Conservation (phyloP, 2,888 invertebrate genomes). For the Agrotis exclamationis region DNA sequence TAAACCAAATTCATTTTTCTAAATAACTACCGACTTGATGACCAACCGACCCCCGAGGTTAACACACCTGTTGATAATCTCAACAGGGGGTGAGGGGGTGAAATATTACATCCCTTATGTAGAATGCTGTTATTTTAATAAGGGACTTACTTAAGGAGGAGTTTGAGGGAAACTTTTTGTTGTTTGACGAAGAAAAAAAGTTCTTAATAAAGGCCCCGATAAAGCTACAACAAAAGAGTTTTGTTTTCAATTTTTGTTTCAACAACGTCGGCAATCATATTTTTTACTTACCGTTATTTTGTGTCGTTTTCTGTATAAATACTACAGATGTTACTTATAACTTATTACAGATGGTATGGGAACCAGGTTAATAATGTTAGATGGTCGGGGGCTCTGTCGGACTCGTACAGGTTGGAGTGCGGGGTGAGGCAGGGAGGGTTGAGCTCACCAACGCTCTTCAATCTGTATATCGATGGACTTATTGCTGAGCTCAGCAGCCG, state of each 20-base stretch:
- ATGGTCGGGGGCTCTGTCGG: too few relatives aligned
- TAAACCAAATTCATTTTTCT: constrained; percentile 40
- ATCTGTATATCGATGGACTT: too few relatives aligned
- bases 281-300: too few relatives aligned
- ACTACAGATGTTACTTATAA: too few relatives aligned
- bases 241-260: background rate
- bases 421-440: too few relatives aligned
- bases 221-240: background rate
- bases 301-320: too few relatives aligned
- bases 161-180: background rate
- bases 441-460: too few relatives aligned
- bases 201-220: background rate
- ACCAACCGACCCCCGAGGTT: constrained; percentile 49
- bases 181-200: background rate
- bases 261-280: too few relatives aligned
- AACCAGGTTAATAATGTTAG: too few relatives aligned
- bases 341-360: too few relatives aligned
- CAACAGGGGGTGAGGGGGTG: constrained; percentile 62
- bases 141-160: constrained; percentile 69
- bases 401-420: too few relatives aligned
- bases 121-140: constrained; percentile 76
- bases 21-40: constrained; percentile 48
- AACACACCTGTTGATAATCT: constrained; percentile 82
- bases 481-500: too few relatives aligned
- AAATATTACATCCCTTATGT: constrained; percentile 76